These are phyloP conservation scores for Albula glossodonta DNA, from an alignment of 2,113 vertebrate genomes.

Conservation along the genomic window DNA sequence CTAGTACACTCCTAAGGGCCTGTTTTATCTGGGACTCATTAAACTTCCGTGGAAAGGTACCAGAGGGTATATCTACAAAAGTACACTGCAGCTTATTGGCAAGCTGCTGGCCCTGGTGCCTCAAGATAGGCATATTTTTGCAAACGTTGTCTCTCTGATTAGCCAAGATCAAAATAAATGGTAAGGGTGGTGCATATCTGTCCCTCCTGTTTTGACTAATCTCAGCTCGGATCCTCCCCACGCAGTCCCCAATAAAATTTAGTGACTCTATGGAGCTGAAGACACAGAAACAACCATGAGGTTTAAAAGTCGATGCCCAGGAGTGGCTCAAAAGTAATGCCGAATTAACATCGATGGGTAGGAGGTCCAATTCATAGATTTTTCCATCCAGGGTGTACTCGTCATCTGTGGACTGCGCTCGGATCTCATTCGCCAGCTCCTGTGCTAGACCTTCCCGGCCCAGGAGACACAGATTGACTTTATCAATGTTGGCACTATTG, in stretches of 20 bases:
- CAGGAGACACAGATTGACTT: slow-evolving; percentile 95
- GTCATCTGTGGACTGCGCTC: slow-evolving; percentile 94
- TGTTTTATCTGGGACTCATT: slow-evolving; percentile 96
- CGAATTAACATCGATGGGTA: slow-evolving; percentile 89
- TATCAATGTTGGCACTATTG: slow-evolving; percentile 91
- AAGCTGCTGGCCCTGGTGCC: slow-evolving; percentile 95
- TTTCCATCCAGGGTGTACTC: slow-evolving; percentile 98
- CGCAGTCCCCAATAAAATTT: slow-evolving; percentile 91
- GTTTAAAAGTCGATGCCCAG: slow-evolving; percentile 89
- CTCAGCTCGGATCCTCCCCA: slow-evolving; percentile 91
- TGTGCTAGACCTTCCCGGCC: slow-evolving; percentile 94
- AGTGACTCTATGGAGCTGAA: slow-evolving; percentile 97
- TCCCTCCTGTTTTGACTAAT: slow-evolving; percentile 88
- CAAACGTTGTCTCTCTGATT: slow-evolving; percentile 90
- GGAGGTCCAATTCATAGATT: slow-evolving; percentile 96
- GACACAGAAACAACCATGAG: slow-evolving; percentile 96
- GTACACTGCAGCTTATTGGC: slow-evolving; percentile 98
- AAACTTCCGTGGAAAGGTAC: slow-evolving; percentile 92
- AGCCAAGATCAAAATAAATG: slow-evolving; percentile 93
- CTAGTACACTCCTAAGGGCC: slow-evolving; percentile 88
- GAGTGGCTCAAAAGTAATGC: slow-evolving; percentile 88
- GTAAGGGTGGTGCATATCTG: slow-evolving; percentile 83
- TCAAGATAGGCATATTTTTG: slow-evolving; percentile 94
- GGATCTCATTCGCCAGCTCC: slow-evolving; percentile 94
- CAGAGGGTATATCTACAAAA: slow-evolving; percentile 91